These are phyloP conservation scores for Heteromormyrus szaboi DNA, from an alignment of 2,797 vertebrate species.

Conservation along the genomic window DNA sequence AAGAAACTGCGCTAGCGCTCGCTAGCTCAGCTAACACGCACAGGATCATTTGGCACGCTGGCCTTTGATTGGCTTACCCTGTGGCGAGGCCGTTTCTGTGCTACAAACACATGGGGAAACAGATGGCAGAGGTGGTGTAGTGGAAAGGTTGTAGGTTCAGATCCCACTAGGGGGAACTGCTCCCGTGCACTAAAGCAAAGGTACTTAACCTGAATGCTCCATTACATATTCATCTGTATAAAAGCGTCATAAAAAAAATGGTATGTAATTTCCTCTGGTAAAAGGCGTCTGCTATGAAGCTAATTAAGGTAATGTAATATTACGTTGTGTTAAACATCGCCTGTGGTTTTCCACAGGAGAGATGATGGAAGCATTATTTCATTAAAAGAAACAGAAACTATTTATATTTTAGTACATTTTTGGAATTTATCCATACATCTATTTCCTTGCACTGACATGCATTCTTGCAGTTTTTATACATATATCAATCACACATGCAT, in stretches of 20 bases:
- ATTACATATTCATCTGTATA: conserved; percentile 9
- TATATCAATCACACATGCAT: background rate
- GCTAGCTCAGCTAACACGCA: background rate
- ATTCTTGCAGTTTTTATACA: background rate
- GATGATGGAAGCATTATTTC: background rate
- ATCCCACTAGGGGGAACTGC: conserved; percentile 14
- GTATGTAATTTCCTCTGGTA: conserved; percentile 3
- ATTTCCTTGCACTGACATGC: background rate
- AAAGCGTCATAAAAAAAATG: background rate
- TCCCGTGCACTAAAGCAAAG: background rate
- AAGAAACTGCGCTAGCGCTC: background rate
- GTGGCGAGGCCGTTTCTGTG: background rate
- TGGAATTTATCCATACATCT: background rate
- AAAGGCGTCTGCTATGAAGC: background rate
- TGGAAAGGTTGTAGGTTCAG: conserved; percentile 19
- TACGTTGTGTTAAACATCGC: background rate
- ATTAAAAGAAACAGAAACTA: background rate
- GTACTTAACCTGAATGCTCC: conserved; percentile 12
- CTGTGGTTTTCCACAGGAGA: background rate
- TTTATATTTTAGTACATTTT: background rate
- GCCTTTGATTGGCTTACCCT: conserved; percentile 1
- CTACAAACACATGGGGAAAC: conserved; percentile 15
- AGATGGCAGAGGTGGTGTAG: conserved; percentile 15
- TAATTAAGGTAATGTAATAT: conserved; percentile 11
- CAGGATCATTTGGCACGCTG: background rate